Conservation (phyloP, 1,140 invertebrate genomes). For the Drosophila tropicalis region DNA sequence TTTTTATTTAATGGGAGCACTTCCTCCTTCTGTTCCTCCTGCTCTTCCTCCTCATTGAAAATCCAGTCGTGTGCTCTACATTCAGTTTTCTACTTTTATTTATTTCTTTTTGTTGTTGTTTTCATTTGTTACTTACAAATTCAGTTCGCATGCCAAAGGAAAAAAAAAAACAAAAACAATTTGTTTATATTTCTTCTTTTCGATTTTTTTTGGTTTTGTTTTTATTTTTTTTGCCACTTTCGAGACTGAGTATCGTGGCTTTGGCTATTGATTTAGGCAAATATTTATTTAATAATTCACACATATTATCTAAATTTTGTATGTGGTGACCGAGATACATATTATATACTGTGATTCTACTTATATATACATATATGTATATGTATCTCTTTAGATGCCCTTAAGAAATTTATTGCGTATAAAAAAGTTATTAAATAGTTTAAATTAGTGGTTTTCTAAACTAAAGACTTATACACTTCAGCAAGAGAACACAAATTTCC, state of each 20-base stretch:
- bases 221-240: slow-evolving; percentile 38
- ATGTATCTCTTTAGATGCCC: neutral
- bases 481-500: no score
- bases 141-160: slow-evolving; percentile 31
- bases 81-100: slow-evolving; percentile 19
- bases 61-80: slow-evolving; percentile 23
- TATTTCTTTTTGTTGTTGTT: slow-evolving; percentile 27
- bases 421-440: no score
- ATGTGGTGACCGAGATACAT: neutral
- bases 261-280: slow-evolving; percentile 6
- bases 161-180: slow-evolving; percentile 25
- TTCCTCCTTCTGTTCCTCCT: neutral
- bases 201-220: slow-evolving; percentile 16
- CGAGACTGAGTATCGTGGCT: slow-evolving; percentile 15
- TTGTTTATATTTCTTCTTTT: slow-evolving; percentile 21
- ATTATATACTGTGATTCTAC: neutral
- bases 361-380: no score
- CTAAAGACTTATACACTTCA: no score
- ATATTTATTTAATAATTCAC: slow-evolving; percentile 12
- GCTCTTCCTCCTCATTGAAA: slow-evolving; percentile 17
- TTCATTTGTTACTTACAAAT: slow-evolving; percentile 41
- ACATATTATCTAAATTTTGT: slow-evolving; percentile 4
- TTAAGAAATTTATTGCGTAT: neutral
- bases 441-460: no score
- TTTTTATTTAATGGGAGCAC: slow-evolving; percentile 1